Conservation (phyloP, 35 echinoderm and acorn worm genomes). For the Ophiothrix spiculata region DNA sequence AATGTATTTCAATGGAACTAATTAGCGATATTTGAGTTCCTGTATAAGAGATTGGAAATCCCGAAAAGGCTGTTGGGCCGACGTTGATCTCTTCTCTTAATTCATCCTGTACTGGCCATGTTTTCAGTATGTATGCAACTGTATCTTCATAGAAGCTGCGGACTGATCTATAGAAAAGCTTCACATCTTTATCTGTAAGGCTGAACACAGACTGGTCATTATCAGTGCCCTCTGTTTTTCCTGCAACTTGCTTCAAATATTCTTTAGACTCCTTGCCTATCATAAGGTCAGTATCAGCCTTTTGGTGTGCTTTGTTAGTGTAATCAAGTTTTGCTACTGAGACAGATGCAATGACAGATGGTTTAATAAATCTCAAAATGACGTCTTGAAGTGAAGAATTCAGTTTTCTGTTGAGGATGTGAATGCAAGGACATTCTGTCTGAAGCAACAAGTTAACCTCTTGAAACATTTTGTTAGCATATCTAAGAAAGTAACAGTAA, state of each 20-base stretch:
- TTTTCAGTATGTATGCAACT: background rate
- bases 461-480: background rate
- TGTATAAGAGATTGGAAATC: too few relatives aligned
- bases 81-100: too few relatives aligned
- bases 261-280: background rate
- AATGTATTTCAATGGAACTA: too few relatives aligned
- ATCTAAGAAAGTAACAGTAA: background rate
- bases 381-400: background rate
- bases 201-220: background rate
- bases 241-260: background rate
- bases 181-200: background rate
- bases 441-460: background rate
- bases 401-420: background rate
- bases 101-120: background rate
- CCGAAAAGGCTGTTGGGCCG: too few relatives aligned
- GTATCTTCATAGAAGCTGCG: constrained; percentile 13
- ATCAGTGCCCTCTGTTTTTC: background rate
- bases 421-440: background rate
- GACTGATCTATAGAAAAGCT: constrained; percentile 6
- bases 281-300: background rate
- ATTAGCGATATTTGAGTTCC: too few relatives aligned
- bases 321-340: background rate
- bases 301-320: background rate
- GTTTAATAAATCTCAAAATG: background rate
- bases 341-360: constrained; percentile 9